Conservation (phyloP, 1,140 invertebrate species). For the Phenacoccus solenopsis region DNA sequence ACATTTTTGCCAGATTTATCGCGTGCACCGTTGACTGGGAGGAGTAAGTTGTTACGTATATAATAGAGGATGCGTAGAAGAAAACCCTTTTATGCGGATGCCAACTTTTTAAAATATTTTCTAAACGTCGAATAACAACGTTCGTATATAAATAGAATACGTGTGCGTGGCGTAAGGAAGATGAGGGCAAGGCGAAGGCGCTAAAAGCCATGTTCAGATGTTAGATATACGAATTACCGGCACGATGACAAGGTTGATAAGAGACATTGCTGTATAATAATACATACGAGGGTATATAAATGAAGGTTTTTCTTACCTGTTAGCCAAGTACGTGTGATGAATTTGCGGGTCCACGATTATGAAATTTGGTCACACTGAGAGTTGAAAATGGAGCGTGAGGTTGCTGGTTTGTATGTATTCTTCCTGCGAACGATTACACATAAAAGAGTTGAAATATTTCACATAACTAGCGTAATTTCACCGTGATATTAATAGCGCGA, state of each 20-base stretch:
- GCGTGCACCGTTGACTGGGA: too few relatives aligned
- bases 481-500: too few relatives aligned
- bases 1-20: background rate
- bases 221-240: too few relatives aligned
- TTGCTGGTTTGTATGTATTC: background rate
- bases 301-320: background rate
- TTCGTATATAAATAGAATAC: background rate
- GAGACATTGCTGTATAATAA: background rate
- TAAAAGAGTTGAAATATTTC: background rate
- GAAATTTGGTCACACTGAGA: background rate
- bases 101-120: background rate
- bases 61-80: background rate
- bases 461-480: background rate
- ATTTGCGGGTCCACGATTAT: constrained; percentile 14
- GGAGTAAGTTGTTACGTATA: background rate
- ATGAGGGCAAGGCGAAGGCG: background rate
- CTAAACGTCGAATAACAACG: background rate
- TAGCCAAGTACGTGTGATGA: constrained; percentile 7
- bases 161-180: background rate
- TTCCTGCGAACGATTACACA: background rate
- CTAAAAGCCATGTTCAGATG: background rate
- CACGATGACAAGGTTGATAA: background rate
- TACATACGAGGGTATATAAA: background rate
- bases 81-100: background rate
- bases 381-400: background rate